Evolutionary conservation across 2,797 vertebrate genomes (phyloP), one percentile per base, ranked within the genome.

Genomic region (Brachyalestes nurse): DNA sequence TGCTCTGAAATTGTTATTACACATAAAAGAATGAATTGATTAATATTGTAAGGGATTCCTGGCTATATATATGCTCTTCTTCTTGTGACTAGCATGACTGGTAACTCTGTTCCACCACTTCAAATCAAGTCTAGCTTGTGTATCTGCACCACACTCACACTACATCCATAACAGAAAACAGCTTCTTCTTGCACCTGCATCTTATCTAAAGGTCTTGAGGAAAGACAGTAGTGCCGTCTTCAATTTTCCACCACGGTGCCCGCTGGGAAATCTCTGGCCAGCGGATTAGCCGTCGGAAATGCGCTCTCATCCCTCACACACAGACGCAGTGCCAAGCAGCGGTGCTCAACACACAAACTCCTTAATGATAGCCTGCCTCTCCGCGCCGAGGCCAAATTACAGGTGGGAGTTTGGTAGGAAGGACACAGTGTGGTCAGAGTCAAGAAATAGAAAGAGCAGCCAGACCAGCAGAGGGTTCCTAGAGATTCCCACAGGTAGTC

Each of bases 241-340:
- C 47, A 78, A 77, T 82, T 83, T 83, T 85, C 77, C 66, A 53
- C 51, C 80, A 69, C 51, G 23, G 0, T 51, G 75, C 65, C 82
- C 77, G 25, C 72, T 49, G 82, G 83, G 84, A 88, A 86, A 84
- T 86, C 77, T 86, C 57, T 38, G 45, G 72, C 55, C 28, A 45
- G 79, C 60, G 77, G 82, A 82, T 85, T 84, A 82, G 49, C 61
- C 51, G 73, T 66, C 53, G 47, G 75, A 78, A 16, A 42, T n/a
- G 23, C 14, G 17, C 55, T 77, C 73, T 79, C 73, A 72, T 83
- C 66, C 67, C 69, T 79, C 84, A 79, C 62, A 6, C 64, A 42
- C 55, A 75, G 75, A 75, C 72, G 76, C 70, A 60, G 38, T 62
- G 67, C 62, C 78, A 78, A 84, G 64, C 82, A 74, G 74, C 61